Conservation (phyloP, 2,797 vertebrate species). For the Anas bahamensis region DNA sequence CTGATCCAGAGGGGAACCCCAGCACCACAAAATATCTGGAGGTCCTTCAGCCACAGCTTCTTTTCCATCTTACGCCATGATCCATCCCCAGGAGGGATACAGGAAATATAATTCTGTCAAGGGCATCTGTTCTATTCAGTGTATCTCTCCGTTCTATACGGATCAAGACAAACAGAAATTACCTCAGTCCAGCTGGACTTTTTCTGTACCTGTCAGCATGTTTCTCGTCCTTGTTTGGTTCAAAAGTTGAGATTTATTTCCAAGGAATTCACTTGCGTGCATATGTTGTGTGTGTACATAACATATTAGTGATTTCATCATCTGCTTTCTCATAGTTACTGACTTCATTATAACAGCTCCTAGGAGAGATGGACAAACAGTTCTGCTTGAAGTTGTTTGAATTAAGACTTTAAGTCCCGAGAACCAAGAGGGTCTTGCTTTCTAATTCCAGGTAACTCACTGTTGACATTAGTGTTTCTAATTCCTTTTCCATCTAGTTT, state of each 20-base stretch:
- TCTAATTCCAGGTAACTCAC: background rate
- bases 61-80: background rate
- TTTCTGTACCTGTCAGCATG: background rate
- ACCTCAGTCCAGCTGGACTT: background rate
- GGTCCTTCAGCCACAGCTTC: background rate
- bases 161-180: background rate
- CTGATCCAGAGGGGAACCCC: background rate
- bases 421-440: background rate
- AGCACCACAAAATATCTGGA: fast-evolving
- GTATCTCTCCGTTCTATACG: background rate
- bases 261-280: background rate
- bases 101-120: background rate
- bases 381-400: background rate
- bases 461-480: background rate
- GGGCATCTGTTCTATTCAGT: background rate
- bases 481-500: background rate
- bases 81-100: background rate
- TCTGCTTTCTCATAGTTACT: background rate
- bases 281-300: background rate
- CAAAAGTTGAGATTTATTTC: slow-evolving; percentile 14
- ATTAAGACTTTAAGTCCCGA: background rate
- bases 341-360: background rate
- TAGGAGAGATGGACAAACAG: background rate
- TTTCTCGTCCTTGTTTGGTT: background rate
- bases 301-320: background rate